Conservation (phyloP, 2,888 invertebrate species). For the Serripes groenlandicus region DNA sequence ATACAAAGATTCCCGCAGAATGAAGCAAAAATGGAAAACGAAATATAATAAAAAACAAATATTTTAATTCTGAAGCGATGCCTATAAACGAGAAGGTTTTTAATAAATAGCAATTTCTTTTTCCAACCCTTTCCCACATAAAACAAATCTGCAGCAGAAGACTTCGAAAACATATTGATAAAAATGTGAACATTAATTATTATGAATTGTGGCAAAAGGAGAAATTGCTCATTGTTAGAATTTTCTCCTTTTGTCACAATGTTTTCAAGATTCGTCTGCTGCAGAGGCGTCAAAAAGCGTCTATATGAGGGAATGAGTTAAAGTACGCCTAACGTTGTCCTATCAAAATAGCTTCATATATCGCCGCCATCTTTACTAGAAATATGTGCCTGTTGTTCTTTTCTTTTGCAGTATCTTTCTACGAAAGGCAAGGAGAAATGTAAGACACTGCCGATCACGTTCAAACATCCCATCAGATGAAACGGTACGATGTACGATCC, state of each 20-base stretch:
- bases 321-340: not conserved
- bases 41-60: too few species aligned
- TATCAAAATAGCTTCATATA: not conserved
- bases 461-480: constrained; percentile 41
- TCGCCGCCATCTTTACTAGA: not conserved
- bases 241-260: constrained; percentile 9
- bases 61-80: too few species aligned
- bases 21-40: too few species aligned
- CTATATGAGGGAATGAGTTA: not conserved
- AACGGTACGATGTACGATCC: constrained; percentile 57
- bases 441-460: constrained; percentile 7
- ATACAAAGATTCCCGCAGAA: too few species aligned
- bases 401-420: not conserved
- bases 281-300: not conserved
- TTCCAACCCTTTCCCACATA: not conserved
- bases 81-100: not conserved
- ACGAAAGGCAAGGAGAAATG: constrained; percentile 18
- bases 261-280: not conserved
- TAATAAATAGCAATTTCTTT: not conserved
- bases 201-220: not conserved
- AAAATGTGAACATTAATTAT: too few species aligned
- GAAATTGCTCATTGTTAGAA: not conserved
- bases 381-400: not conserved
- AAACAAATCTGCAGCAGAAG: not conserved
- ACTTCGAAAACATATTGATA: too few species aligned